Evolutionary conservation across 2,888 invertebrate species (phyloP).

Genomic region (Sphinx pinastri): DNA sequence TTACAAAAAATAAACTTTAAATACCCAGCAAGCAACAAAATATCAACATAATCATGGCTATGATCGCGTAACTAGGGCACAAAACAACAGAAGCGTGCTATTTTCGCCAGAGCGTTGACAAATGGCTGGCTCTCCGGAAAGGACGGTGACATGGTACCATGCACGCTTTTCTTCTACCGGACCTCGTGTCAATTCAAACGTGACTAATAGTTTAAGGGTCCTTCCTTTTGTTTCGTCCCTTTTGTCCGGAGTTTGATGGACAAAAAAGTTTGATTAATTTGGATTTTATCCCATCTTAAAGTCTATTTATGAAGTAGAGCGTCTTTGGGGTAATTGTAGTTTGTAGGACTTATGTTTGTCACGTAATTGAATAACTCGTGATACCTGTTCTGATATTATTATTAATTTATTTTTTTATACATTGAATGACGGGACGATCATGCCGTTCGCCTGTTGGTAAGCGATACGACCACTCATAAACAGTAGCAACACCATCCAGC

Average conservation of each 20-base stretch:
- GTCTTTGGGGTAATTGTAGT: too few relatives aligned
- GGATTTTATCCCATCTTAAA: too few relatives aligned
- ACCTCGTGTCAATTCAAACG: constrained; percentile 44
- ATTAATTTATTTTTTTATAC: too few relatives aligned
- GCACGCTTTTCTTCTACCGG: constrained; percentile 47
- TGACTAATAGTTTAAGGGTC: constrained; percentile 64
- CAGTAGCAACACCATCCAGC: too few relatives aligned
- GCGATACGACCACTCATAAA: too few relatives aligned
- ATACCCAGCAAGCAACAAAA: background rate
- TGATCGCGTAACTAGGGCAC: constrained; percentile 13
- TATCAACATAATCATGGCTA: constrained; percentile 1
- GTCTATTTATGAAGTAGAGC: too few relatives aligned
- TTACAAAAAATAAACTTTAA: background rate
- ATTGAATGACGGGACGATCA: too few relatives aligned
- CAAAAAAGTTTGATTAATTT: constrained; percentile 19
- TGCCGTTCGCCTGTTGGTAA: too few relatives aligned
- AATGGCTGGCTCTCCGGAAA: constrained; percentile 57
- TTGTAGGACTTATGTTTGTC: too few relatives aligned
- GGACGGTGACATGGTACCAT: constrained; percentile 48
- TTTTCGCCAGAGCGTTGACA: constrained; percentile 50
- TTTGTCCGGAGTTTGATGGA: constrained; percentile 18
- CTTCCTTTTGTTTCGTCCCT: constrained; percentile 45
- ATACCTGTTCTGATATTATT: too few relatives aligned
- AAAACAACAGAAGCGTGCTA: constrained; percentile 19
- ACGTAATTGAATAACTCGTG: too few relatives aligned